A percentile compares a stretch with the other conserved stretches of the same genome.
Evolutionary conservation across 2,113 vertebrate species (phyloP).

Genomic region (Serilophus lunatus): DNA sequence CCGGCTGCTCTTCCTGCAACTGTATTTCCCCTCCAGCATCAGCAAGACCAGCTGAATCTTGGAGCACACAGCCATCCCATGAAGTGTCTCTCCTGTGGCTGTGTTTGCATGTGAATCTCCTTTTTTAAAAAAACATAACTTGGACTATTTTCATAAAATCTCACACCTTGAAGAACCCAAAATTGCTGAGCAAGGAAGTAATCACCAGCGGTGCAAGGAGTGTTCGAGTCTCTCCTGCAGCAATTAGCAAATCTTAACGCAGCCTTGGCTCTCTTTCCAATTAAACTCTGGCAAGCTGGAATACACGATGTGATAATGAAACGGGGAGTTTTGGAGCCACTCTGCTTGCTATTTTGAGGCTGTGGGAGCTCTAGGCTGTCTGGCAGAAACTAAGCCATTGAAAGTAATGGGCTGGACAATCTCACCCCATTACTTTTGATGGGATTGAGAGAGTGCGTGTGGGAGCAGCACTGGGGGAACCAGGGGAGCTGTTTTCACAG

Average conservation of each 20-base stretch:
- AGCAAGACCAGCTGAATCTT: not conserved
- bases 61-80: not conserved
- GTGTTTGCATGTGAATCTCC: not conserved
- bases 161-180: not conserved
- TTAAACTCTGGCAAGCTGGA: constrained; percentile 19
- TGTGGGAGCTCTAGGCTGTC: constrained; percentile 30
- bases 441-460: not conserved
- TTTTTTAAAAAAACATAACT: not conserved
- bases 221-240: not conserved
- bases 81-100: not conserved
- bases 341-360: not conserved
- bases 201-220: not conserved
- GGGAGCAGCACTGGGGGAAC: not conserved
- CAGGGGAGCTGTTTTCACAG: not conserved
- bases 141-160: not conserved
- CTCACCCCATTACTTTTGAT: constrained; percentile 65
- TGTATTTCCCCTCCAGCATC: not conserved
- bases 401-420: constrained; percentile 62
- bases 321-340: not conserved
- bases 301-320: constrained; percentile 3
- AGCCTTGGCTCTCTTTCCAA: constrained; percentile 3
- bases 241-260: constrained; percentile 27
- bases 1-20: not conserved
- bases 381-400: constrained; percentile 5
- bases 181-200: constrained; percentile 21